Conservation (phyloP, 1,140 invertebrate genomes). For the Drosophila santomea region DNA sequence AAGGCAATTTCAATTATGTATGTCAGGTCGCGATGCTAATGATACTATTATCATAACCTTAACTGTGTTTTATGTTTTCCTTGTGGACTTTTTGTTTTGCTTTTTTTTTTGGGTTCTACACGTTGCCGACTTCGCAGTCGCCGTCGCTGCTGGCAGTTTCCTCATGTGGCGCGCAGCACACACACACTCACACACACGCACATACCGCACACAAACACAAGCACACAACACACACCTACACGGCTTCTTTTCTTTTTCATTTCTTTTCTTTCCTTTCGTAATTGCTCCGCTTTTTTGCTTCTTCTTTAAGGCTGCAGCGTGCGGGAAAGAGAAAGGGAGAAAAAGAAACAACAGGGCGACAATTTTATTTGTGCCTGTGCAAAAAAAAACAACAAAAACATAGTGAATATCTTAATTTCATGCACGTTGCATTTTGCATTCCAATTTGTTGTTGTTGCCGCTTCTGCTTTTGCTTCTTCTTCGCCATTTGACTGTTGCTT, state of each 20-base stretch:
- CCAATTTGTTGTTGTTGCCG: conserved; percentile 36
- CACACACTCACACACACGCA: conserved; percentile 35
- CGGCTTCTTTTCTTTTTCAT: conserved; percentile 45
- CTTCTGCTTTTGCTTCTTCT: conserved; percentile 14
- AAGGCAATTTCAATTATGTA: no score
- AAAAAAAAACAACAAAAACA: conserved; percentile 33
- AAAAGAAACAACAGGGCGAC: conserved; percentile 37
- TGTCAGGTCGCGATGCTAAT: no score
- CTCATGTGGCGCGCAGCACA: conserved; percentile 56
- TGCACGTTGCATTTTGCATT: conserved; percentile 58
- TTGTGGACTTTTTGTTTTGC: conserved; percentile 12
- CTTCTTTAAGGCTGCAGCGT: conserved; percentile 35
- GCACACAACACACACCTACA: conserved; percentile 44
- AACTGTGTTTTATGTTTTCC: conserved; percentile 2
- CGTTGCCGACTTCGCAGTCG: background rate
- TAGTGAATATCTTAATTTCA: conserved; percentile 41
- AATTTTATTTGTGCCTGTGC: conserved; percentile 57
- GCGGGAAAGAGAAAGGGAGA: conserved; percentile 14
- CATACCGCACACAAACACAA: conserved; percentile 3
- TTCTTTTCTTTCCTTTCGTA: conserved; percentile 47
- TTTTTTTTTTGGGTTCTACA: conserved; percentile 22
- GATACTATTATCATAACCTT: background rate
- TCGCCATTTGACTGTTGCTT: conserved; percentile 26
- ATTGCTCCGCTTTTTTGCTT: conserved; percentile 22
- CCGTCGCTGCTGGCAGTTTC: conserved; percentile 13